Conservation (phyloP, 2,888 invertebrate species). For the Temnothorax unifasciatus region DNA sequence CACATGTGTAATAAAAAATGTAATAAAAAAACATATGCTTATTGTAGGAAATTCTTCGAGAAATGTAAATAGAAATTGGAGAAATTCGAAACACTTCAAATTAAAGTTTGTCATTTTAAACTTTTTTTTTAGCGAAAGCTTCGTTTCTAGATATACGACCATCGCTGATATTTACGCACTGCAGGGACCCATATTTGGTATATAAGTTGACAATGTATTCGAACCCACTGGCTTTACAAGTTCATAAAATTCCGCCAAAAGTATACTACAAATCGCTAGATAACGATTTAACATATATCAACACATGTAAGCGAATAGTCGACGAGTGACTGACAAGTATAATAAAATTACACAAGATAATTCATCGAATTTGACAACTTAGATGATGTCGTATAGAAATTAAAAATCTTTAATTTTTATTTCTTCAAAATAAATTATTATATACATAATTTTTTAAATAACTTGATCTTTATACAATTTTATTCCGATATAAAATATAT, state of each 20-base stretch:
- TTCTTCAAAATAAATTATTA: background rate
- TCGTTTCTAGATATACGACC: background rate
- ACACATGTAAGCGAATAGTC: background rate
- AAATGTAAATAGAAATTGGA: background rate
- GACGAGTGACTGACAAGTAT: background rate
- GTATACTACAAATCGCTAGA: background rate
- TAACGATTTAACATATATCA: background rate
- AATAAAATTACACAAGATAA: conserved; percentile 5
- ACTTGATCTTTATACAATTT: background rate
- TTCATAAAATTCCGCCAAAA: conserved; percentile 50
- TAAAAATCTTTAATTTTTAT: background rate
- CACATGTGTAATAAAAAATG: background rate
- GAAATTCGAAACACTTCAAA: background rate
- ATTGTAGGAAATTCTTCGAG: background rate
- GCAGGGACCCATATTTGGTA: conserved; percentile 65
- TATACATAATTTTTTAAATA: background rate
- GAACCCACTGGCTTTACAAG: conserved; percentile 51
- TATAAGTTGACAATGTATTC: conserved; percentile 61
- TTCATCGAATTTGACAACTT: conserved; percentile 3
- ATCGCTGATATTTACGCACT: conserved; percentile 63
- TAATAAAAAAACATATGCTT: background rate
- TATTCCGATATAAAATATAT: background rate
- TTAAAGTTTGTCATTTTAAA: conserved; percentile 12
- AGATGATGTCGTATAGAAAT: background rate
- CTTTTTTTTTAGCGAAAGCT: background rate